Percentiles rank a stretch among this genome's conserved stretches.
Conservation (phyloP, 2,888 invertebrate species). For the Luperina nickerlii region DNA sequence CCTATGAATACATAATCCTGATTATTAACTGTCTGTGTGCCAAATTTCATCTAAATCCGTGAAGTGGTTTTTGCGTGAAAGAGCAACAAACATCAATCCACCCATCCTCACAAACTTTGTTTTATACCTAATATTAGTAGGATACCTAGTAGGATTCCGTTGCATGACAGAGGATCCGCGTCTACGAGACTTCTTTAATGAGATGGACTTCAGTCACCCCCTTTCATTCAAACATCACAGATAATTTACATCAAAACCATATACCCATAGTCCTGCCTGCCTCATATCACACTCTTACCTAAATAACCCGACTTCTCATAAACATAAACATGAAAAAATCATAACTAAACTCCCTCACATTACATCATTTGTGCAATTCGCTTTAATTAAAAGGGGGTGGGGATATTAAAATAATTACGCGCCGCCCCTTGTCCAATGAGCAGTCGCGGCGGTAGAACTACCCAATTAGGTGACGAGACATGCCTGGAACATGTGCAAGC, state of each 20-base stretch:
- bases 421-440: constrained; percentile 85
- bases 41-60: too few species aligned
- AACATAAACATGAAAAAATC: constrained; percentile 47
- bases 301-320: constrained; percentile 24
- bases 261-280: not conserved
- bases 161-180: too few species aligned
- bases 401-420: constrained; percentile 88
- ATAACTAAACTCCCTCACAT: constrained; percentile 39
- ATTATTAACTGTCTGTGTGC: too few species aligned
- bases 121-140: too few species aligned
- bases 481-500: constrained; percentile 73
- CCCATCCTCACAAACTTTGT: too few species aligned
- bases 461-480: constrained; percentile 85
- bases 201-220: not conserved
- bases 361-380: constrained; percentile 59
- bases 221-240: not conserved
- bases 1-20: too few species aligned
- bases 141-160: too few species aligned
- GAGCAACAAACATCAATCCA: too few species aligned
- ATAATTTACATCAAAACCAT: not conserved
- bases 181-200: too few species aligned
- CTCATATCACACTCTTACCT: constrained; percentile 14
- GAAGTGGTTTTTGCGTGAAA: too few species aligned
- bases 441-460: constrained; percentile 75
- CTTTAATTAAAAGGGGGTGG: constrained; percentile 88